These are phyloP conservation scores for Struthidea cinerea DNA, from an alignment of 2,113 vertebrate genomes.

Conservation along the genomic window DNA sequence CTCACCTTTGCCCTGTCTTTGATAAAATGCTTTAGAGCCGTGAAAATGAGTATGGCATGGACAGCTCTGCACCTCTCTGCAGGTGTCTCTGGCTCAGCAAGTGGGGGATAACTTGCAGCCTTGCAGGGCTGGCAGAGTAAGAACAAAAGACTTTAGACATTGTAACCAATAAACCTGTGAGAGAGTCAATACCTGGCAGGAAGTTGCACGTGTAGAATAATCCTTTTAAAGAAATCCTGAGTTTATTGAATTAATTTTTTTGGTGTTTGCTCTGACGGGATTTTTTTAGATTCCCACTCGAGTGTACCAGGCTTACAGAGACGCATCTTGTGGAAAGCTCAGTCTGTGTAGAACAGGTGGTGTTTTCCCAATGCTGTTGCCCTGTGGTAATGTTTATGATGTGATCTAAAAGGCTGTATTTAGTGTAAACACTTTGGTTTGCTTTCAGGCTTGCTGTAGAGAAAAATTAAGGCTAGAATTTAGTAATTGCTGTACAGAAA, in stretches of 20 bases:
- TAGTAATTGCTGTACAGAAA: background rate
- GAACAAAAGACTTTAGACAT: background rate
- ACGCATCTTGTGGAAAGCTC: background rate
- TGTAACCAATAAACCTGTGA: background rate
- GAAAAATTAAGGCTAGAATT: conserved; percentile 13
- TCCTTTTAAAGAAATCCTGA: background rate
- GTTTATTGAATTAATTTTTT: background rate
- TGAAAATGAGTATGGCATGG: background rate
- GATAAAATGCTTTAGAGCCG: background rate
- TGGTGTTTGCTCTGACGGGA: background rate
- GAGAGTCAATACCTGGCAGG: background rate
- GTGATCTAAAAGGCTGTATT: conserved; percentile 33
- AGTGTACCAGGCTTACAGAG: background rate
- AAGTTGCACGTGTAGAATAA: background rate
- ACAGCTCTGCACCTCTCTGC: background rate
- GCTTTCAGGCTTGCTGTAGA: conserved; percentile 16
- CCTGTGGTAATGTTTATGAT: conserved; percentile 13
- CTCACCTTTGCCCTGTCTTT: background rate
- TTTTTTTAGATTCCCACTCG: background rate
- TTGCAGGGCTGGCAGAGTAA: background rate
- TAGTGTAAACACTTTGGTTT: conserved; percentile 30
- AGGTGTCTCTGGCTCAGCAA: background rate
- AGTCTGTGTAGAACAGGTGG: background rate
- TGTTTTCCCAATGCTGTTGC: background rate
- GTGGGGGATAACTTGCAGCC: background rate